Evolutionary conservation across 2,113 vertebrate genomes (phyloP).

Genomic region (Tachysurus vachellii): DNA sequence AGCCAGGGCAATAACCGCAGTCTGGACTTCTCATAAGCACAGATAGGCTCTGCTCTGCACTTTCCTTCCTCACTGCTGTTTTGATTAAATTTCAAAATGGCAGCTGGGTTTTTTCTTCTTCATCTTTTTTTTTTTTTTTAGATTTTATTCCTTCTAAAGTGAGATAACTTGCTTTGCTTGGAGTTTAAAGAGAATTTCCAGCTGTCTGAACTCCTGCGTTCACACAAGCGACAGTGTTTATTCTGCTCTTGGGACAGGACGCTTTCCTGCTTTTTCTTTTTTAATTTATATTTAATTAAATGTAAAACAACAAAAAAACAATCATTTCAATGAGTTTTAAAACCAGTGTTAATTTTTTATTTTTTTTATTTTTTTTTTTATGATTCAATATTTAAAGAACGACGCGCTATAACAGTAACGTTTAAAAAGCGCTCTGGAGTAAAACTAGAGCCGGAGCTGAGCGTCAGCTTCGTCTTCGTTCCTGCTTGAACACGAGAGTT

Average conservation of each 20-base stretch:
- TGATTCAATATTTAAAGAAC: neutral
- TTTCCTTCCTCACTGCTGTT: slow-evolving; percentile 15
- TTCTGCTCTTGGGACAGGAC: neutral
- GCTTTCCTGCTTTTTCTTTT: neutral
- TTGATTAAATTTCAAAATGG: slow-evolving; percentile 32
- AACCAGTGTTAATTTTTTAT: too few relatives aligned
- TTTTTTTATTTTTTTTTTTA: too few relatives aligned
- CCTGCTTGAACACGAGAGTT: slow-evolving; percentile 18
- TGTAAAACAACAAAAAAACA: too few relatives aligned
- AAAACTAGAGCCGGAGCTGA: neutral
- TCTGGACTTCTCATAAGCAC: slow-evolving; percentile 15
- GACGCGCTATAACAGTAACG: neutral
- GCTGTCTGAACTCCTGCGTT: neutral
- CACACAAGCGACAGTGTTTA: neutral
- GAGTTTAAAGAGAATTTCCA: slow-evolving; percentile 7
- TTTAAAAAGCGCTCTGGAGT: neutral
- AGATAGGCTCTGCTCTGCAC: slow-evolving; percentile 34
- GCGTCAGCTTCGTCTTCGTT: slow-evolving; percentile 3
- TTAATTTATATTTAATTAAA: too few relatives aligned
- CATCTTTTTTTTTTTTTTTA: neutral
- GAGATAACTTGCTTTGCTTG: neutral
- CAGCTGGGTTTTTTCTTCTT: neutral
- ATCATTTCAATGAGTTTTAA: neutral
- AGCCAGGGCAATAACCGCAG: slow-evolving; percentile 21
- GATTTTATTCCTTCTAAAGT: slow-evolving; percentile 7